Percentiles rank a stretch among this genome's conserved stretches.
Conservation (phyloP, 2,797 vertebrate species). For the Varecia variegata region DNA sequence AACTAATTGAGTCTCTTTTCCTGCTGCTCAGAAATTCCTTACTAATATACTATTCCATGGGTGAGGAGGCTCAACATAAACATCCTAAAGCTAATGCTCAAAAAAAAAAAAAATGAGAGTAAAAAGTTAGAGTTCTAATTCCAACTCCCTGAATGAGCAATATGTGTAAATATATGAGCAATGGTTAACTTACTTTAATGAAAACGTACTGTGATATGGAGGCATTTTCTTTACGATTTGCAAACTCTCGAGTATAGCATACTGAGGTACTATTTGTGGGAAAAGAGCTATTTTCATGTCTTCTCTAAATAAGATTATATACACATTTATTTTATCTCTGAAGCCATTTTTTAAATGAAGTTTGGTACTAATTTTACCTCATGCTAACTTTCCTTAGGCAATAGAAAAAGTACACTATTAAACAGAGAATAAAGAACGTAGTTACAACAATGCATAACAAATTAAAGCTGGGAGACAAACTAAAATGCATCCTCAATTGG, state of each 20-base stretch:
- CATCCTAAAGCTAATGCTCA: background rate
- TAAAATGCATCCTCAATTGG: background rate
- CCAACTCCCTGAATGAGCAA: background rate
- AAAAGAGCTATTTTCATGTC: background rate
- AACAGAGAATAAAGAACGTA: background rate
- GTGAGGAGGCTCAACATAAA: slow-evolving; percentile 31
- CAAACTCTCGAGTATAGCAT: background rate
- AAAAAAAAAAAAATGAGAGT: background rate
- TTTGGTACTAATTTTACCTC: background rate
- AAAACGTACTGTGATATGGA: background rate
- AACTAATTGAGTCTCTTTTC: background rate
- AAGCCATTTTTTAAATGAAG: background rate
- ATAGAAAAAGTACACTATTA: background rate
- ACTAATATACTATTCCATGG: background rate
- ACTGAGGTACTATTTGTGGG: background rate
- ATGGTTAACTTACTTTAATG: background rate
- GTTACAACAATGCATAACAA: background rate
- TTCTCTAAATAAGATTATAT: slow-evolving; percentile 2
- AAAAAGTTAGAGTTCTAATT: background rate
- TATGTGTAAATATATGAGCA: background rate
- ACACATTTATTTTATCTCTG: background rate
- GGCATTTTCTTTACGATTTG: background rate
- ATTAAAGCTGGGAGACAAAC: background rate
- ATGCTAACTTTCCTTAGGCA: background rate
- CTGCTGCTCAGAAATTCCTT: background rate